A percentile compares a stretch with the other conserved stretches of the same genome.
phyloP scores from a whole-genome alignment of 2,113 vertebrate species.

The Tychaedon coryphoeus region DNA sequence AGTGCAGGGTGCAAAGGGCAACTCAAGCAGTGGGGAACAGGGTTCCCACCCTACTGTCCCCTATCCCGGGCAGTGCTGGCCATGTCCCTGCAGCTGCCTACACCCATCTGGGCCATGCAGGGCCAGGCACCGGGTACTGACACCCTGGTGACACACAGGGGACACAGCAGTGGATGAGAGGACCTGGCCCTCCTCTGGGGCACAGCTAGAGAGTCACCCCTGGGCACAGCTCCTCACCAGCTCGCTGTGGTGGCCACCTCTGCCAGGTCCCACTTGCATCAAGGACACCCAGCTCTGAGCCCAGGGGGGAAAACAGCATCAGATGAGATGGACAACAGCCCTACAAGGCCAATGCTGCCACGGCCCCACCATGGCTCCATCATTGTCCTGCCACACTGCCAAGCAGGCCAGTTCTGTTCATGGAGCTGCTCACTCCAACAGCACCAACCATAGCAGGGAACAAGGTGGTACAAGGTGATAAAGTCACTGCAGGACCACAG shows the following conservation, averaged over 20 bases:
- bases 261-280: not conserved
- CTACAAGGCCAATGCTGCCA: fast-evolving
- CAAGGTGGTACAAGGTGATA: not conserved
- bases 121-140: fast-evolving
- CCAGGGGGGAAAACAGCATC: not conserved
- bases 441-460: fast-evolving
- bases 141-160: fast-evolving
- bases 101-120: not conserved
- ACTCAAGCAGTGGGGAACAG: not conserved
- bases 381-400: not conserved
- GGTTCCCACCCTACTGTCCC: not conserved
- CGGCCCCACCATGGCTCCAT: fast-evolving
- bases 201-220: not conserved
- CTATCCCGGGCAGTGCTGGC: fast-evolving
- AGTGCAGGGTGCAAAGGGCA: not conserved
- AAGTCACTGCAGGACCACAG: not conserved
- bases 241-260: not conserved
- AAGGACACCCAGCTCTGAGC: not conserved
- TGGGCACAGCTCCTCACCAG: fast-evolving
- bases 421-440: not conserved
- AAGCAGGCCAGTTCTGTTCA: fast-evolving
- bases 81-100: not conserved
- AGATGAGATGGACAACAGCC: not conserved
- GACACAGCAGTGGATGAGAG: not conserved
- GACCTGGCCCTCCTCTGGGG: not conserved